phyloP scores from a whole-genome alignment of 2,888 invertebrate species.

The Parochlus steinenii region DNA sequence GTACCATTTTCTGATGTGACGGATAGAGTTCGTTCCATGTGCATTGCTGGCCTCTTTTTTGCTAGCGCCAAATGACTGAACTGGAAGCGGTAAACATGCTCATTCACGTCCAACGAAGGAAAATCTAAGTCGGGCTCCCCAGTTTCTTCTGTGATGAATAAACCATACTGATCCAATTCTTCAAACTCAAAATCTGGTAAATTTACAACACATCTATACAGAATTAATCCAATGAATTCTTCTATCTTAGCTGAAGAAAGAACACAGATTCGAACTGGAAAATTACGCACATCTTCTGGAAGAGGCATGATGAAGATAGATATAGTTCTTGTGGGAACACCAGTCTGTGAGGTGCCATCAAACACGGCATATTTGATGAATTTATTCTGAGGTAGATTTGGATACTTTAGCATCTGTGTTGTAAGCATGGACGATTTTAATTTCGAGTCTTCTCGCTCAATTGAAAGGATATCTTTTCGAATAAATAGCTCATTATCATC shows the following conservation, averaged over 20 bases:
- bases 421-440: conserved; percentile 47
- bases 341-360: conserved; percentile 74
- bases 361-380: conserved; percentile 81
- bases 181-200: conserved; percentile 37
- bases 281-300: conserved; percentile 60
- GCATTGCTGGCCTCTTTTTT: conserved; percentile 36
- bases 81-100: conserved; percentile 84
- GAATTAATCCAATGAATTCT: conserved; percentile 84
- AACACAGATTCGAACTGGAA: conserved; percentile 69
- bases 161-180: conserved; percentile 51
- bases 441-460: conserved; percentile 12
- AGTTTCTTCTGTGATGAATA: conserved; percentile 91
- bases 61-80: conserved; percentile 79
- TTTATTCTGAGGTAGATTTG: conserved; percentile 64
- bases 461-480: conserved; percentile 21
- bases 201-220: conserved; percentile 60
- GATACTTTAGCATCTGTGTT: conserved; percentile 58
- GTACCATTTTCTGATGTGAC: conserved; percentile 24
- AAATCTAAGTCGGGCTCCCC: conserved; percentile 91
- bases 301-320: conserved; percentile 84
- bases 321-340: conserved; percentile 63
- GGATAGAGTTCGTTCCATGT: conserved; percentile 19
- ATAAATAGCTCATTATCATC: conserved; percentile 22
- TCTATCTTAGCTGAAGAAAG: conserved; percentile 70
- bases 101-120: conserved; percentile 73